Conservation (phyloP, 2,797 vertebrate genomes). For the Limosa lapponica region DNA sequence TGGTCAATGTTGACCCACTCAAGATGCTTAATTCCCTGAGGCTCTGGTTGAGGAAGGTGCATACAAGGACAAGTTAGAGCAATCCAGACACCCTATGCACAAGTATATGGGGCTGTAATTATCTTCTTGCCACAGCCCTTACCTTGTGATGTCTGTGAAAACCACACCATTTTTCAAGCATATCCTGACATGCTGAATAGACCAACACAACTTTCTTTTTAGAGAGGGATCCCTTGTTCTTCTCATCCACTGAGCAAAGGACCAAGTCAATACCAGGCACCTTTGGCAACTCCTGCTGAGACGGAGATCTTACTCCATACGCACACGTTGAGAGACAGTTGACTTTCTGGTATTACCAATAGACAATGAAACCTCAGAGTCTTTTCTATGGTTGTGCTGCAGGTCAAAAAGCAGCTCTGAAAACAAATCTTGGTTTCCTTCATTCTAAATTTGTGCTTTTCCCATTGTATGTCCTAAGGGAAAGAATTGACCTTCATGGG, state of each 20-base stretch:
- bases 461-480: background rate
- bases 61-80: background rate
- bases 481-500: background rate
- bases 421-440: background rate
- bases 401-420: background rate
- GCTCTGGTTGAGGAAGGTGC: background rate
- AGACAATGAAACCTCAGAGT: background rate
- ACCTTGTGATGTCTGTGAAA: background rate
- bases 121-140: background rate
- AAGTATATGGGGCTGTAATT: background rate
- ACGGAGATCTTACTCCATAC: background rate
- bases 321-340: background rate
- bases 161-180: background rate
- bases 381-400: background rate
- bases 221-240: background rate
- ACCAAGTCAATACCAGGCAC: rapidly evolving
- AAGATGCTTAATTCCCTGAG: background rate
- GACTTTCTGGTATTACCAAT: background rate
- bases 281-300: background rate
- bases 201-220: background rate
- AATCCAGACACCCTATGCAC: background rate
- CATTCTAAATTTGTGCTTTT: background rate
- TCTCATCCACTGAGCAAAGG: background rate
- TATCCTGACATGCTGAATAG: background rate
- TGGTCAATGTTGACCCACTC: background rate